Base-by-base conservation (phyloP, 1,140 invertebrate genomes). In the Drosophila nebulosa region DNA sequence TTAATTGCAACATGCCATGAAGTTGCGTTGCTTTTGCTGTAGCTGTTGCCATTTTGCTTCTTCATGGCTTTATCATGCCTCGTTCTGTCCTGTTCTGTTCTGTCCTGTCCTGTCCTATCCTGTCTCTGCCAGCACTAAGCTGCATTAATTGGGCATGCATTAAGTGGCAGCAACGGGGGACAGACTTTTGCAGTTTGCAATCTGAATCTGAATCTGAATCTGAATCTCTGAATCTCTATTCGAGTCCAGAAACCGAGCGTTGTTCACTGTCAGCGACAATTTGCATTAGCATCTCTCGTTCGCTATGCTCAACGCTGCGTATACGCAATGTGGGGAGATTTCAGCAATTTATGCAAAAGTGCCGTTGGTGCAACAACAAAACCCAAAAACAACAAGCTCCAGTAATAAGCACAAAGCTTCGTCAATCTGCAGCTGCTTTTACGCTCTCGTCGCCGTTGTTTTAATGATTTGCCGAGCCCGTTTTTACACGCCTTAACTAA, bases 1-100 rank as follows among this genome's bases (percentile, higher is more conserved):
- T 77, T 77, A 77, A 77, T 77, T 77, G 74, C 70, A 77, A 69
- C 74, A 77, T 66, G 70, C 60, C 70, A 77, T 57, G 65, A 74
- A 77, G 70, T 77, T 77, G 70, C 61, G 46, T 60, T 64, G 7
- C 27, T 27, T n/a, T n/a, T n/a, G n/a, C n/a, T n/a, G n/a, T n/a
- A n/a, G n/a, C 60, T 59, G 50, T 53, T 64, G 27, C 24, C 56
- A 35, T 26, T 60, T 24, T 55, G 36, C 39, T 32, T 32, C 10
- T 32, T 32, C 30, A 32, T 12, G 30, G 30, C 30, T 12, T 32
- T 32, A 32, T 32, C 30, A 32, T 32, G 10, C 30, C 30, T 32
- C 30, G 30, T 32, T 10, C 30, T 12, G 9, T 32, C 2, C 30
- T 32, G 30, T 32, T 1, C 30, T 32, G 9, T 32, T 10, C 30